Percentiles rank a stretch among this genome's conserved stretches.
Conservation (phyloP, 1,140 invertebrate species). For the Portunus trituberculatus region DNA sequence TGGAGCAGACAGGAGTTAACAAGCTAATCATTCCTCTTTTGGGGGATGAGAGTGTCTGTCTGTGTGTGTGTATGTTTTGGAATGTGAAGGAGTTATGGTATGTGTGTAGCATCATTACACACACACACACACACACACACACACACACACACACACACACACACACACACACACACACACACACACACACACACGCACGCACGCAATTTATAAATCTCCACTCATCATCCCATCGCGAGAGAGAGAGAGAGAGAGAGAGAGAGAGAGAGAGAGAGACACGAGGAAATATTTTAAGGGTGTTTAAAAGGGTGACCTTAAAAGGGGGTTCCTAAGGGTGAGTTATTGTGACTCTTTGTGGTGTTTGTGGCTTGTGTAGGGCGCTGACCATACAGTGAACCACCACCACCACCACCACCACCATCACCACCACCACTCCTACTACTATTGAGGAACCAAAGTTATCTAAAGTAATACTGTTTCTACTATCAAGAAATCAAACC, state of each 20-base stretch:
- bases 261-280: not conserved
- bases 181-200: too few relatives aligned
- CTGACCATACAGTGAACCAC: not conserved
- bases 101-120: too few relatives aligned
- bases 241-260: conserved; percentile 41
- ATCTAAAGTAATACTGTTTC: not conserved
- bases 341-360: not conserved
- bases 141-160: too few relatives aligned
- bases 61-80: too few relatives aligned
- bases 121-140: too few relatives aligned
- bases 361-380: not conserved
- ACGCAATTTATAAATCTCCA: too few relatives aligned
- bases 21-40: too few relatives aligned
- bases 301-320: not conserved
- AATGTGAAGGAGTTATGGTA: too few relatives aligned
- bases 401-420: not conserved
- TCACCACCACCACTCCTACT: not conserved
- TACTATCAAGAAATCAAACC: not conserved
- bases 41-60: too few relatives aligned
- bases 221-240: not conserved
- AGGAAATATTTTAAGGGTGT: not conserved
- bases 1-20: too few relatives aligned
- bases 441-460: not conserved
- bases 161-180: too few relatives aligned
- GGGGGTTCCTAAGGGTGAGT: not conserved